These are phyloP conservation scores for Vireo griseus DNA, from an alignment of 2,797 vertebrate genomes.

Conservation along the genomic window DNA sequence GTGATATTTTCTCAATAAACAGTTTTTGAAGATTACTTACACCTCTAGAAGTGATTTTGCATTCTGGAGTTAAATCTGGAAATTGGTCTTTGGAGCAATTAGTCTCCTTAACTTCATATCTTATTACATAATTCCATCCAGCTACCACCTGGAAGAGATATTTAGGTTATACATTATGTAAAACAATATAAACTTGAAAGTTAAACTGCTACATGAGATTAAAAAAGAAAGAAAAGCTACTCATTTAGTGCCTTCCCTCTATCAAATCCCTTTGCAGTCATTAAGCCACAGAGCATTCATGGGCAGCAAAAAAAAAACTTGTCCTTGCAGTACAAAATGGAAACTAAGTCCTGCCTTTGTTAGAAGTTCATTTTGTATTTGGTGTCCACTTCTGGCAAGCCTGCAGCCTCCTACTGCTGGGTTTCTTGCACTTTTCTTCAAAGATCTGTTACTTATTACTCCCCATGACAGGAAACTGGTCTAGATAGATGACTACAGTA, in stretches of 20 bases:
- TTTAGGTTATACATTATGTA: not conserved
- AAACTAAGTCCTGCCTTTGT: not conserved
- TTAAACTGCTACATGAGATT: not conserved
- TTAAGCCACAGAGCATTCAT: not conserved
- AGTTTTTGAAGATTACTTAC: constrained; percentile 63
- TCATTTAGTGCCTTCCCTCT: not conserved
- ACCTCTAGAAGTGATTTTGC: constrained; percentile 60
- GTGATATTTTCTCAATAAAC: not conserved
- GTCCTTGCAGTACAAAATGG: not conserved
- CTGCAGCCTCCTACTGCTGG: not conserved
- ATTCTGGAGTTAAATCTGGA: constrained; percentile 73
- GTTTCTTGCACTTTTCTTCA: not conserved
- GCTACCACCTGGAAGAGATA: constrained; percentile 81
- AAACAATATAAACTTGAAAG: not conserved
- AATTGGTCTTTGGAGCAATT: constrained; percentile 81
- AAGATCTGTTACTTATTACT: not conserved
- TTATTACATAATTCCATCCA: constrained; percentile 79
- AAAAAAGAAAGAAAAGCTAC: not conserved
- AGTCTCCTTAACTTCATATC: constrained; percentile 79
- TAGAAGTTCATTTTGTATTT: not conserved
- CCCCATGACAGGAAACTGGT: not conserved
- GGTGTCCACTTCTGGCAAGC: not conserved
- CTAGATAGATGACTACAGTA: not conserved
- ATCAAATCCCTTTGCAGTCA: not conserved
- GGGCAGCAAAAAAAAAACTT: not conserved